These are phyloP conservation scores for Pterostichus madidus DNA, from an alignment of 2,888 invertebrate species.

Conservation along the genomic window DNA sequence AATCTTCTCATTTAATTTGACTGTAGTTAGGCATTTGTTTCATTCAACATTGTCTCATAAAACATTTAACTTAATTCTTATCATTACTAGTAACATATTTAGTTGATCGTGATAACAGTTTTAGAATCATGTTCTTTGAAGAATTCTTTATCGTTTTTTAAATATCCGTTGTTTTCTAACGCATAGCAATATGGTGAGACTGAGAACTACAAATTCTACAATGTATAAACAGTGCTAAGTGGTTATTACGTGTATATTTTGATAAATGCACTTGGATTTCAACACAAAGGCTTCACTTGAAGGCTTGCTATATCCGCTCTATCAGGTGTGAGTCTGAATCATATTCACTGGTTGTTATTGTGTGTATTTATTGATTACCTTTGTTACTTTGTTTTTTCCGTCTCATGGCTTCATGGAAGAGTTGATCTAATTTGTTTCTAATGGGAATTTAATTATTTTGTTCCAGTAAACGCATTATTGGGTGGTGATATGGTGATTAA, in stretches of 20 bases:
- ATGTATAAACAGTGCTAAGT: background rate
- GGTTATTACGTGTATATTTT: background rate
- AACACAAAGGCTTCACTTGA: background rate
- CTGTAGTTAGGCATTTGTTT: too few species aligned
- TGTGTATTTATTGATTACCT: conserved; percentile 4
- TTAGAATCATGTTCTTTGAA: conserved; percentile 1
- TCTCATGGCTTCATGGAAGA: background rate
- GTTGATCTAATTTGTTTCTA: conserved; percentile 11
- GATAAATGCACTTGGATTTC: background rate
- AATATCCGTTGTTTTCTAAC: conserved; percentile 1
- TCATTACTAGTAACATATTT: too few species aligned
- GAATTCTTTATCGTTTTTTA: conserved; percentile 4
- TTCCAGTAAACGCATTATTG: background rate
- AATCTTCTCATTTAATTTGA: too few species aligned
- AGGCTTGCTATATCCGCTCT: background rate
- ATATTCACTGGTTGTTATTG: background rate
- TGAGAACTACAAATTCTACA: background rate
- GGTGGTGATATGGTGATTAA: background rate
- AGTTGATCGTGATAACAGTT: background rate
- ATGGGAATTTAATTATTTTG: background rate
- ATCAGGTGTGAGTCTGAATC: background rate
- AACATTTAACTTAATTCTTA: too few species aligned
- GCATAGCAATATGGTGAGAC: background rate
- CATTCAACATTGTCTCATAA: too few species aligned
- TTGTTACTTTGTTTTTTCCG: background rate